Percentiles rank a stretch among this genome's conserved stretches.
These are phyloP conservation scores for Limosa lapponica DNA, from an alignment of 2,797 vertebrate genomes.

Conservation along the genomic window DNA sequence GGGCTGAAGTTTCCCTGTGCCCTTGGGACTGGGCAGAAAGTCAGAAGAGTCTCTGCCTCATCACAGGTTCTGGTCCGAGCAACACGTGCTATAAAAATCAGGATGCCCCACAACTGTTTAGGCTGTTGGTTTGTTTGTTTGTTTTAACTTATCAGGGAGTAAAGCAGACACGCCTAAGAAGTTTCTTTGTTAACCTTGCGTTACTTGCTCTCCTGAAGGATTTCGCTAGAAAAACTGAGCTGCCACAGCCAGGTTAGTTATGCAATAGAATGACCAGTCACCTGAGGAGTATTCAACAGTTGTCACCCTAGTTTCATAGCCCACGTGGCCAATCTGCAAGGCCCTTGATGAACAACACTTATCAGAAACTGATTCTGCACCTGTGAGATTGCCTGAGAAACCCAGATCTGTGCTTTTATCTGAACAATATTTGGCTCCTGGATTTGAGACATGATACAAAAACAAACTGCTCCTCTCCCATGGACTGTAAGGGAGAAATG, in stretches of 20 bases:
- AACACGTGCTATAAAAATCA: not conserved
- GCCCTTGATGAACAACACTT: not conserved
- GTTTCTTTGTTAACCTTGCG: not conserved
- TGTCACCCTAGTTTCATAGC: not conserved
- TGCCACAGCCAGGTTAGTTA: not conserved
- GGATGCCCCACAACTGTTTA: not conserved
- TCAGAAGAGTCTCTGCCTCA: not conserved
- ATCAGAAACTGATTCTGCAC: not conserved
- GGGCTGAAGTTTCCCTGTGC: not conserved
- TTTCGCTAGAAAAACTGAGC: not conserved
- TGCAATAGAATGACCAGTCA: not conserved
- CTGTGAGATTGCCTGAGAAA: not conserved
- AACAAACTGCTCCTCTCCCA: not conserved
- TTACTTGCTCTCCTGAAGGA: not conserved
- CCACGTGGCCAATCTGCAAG: not conserved
- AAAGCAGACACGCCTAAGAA: not conserved
- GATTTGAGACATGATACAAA: not conserved
- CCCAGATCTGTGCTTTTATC: not conserved
- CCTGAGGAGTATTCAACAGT: not conserved
- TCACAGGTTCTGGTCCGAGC: not conserved
- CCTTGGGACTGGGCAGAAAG: not conserved
- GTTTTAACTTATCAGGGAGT: not conserved
- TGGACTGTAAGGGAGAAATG: not conserved
- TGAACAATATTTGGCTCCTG: not conserved
- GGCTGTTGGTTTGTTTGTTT: not conserved